Evolutionary conservation across 2,888 invertebrate species (phyloP), one percentile per base, ranked within the genome.

Genomic region (Patella pellucida): DNA sequence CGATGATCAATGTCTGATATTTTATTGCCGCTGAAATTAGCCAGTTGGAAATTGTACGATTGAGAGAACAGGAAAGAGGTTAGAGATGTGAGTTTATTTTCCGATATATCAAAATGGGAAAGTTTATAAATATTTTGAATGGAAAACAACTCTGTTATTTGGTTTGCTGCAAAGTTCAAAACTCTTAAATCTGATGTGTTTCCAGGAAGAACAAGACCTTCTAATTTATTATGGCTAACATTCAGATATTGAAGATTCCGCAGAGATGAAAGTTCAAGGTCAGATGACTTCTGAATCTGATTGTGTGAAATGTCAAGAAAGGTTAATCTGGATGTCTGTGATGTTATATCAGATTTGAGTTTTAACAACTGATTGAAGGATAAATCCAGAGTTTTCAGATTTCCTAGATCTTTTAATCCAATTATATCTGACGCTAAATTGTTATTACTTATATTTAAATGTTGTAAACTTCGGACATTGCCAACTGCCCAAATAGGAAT

Each of bases 11-110:
- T 72, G 19, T 72, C 78, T 1, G 73, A 69, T 51, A 90, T 87
- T 23, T 78, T 78, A 79, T 90, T 90, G 41, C 76, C 62, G 73
- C 87, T 86, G 79, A 89, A 85, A 72, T 86, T 85, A 2, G 83
- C 87, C 11, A 71, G 19, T 14, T 79, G 68, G n/a, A 90, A 77
- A 52, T 82, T 80, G 19, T 77, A 78, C 1, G 85, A 82, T 52
- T 84, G 82, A 1, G 84, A 76, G 73, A 87, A 86, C 69, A 89
- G 74, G 69, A 85, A 85, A 11, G 79, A 74, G n/a, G 78, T 75
- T 12, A 88, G 72, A 12, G 74, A 54, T 2, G 77, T 80, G 27
- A 90, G 73, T 54, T 84, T 79, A 79, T 90, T 62, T 62, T 14
- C 14, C 3, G 62, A 62, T 15, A 62, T 62, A 23, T 62, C 62